Evolutionary conservation across 2,888 invertebrate species (phyloP), one percentile per base, ranked within the genome.

Genomic region (Digitonthophagus gazella): DNA sequence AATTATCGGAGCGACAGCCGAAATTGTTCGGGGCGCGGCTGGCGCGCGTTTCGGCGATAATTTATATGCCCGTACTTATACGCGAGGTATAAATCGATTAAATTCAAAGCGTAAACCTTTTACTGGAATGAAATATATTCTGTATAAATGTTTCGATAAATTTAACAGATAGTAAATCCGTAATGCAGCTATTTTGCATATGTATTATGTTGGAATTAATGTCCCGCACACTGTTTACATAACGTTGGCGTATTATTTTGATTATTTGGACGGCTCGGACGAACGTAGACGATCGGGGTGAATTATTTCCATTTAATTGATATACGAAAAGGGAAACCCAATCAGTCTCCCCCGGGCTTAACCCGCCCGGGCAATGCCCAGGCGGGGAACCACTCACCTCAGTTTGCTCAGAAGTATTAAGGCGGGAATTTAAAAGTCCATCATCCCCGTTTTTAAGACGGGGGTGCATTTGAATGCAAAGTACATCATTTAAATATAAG

Each of bases 371-470:
- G n/a, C n/a, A n/a, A n/a, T n/a, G n/a, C 16, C 61, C 19, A 18
- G 61, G n/a, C 61, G 16, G 57, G 16, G 57, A n/a, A n/a, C n/a
- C 57, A 61, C 61, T 61, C 18, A 20, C 18, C 61, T 61, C 58
- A 58, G 65, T 78, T 78, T 79, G 78, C 76, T 74, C 74, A 73
- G 73, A 74, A 71, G 75, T 75, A 72, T 74, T 77, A 78, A 77
- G 78, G 76, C 77, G 77, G 76, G 78, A 78, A 80, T 80, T 70
- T 80, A 79, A 80, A 80, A 80, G 79, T 80, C 80, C 80, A 80
- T 80, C 80, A 78, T 44, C 28, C 28, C 78, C 79, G 79, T 76
- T 69, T 71, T 70, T 78, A 20, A 61, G 61, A 19, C 75, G 74
- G 74, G 76, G 67, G 74, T 74, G 78, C 78, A 81, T 80, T 80